Evolutionary conservation across 2,888 invertebrate species (phyloP).

Genomic region (Lymantria dispar): DNA sequence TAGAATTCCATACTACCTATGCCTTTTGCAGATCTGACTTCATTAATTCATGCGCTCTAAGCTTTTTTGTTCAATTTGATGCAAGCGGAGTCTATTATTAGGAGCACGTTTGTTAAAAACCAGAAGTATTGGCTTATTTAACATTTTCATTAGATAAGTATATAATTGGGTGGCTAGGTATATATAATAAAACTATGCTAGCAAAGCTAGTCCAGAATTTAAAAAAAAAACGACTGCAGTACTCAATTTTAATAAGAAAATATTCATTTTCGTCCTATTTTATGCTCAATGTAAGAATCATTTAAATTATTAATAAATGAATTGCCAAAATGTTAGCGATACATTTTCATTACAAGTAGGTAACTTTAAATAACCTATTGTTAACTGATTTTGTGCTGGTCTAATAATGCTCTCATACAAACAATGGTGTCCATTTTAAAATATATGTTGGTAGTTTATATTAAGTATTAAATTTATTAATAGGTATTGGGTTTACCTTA

Average conservation of each 20-base stretch:
- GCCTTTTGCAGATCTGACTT: no score
- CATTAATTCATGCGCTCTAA: neutral
- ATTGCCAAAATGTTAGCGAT: slow-evolving; percentile 23
- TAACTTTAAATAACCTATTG: slow-evolving; percentile 6
- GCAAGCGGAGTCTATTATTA: neutral
- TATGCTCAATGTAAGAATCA: slow-evolving; percentile 28
- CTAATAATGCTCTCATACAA: slow-evolving; percentile 20
- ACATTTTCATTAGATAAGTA: neutral
- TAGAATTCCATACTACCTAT: no score
- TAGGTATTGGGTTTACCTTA: slow-evolving; percentile 37
- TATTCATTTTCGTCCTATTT: slow-evolving; percentile 35
- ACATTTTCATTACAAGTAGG: slow-evolving; percentile 17
- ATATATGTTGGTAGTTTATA: slow-evolving; percentile 16
- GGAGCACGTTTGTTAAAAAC: neutral
- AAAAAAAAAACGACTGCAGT: neutral
- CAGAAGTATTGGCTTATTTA: neutral
- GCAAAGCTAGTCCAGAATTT: slow-evolving; percentile 16
- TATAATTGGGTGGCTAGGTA: slow-evolving; percentile 15
- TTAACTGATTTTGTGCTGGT: slow-evolving; percentile 12
- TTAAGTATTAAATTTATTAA: slow-evolving; percentile 18
- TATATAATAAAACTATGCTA: slow-evolving; percentile 11
- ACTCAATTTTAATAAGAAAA: slow-evolving; percentile 1
- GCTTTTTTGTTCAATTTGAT: neutral
- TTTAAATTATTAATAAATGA: slow-evolving; percentile 9
- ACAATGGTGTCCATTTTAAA: slow-evolving; percentile 20